Conservation (phyloP, 1,140 invertebrate species). For the Meloidogyne floridensis region DNA sequence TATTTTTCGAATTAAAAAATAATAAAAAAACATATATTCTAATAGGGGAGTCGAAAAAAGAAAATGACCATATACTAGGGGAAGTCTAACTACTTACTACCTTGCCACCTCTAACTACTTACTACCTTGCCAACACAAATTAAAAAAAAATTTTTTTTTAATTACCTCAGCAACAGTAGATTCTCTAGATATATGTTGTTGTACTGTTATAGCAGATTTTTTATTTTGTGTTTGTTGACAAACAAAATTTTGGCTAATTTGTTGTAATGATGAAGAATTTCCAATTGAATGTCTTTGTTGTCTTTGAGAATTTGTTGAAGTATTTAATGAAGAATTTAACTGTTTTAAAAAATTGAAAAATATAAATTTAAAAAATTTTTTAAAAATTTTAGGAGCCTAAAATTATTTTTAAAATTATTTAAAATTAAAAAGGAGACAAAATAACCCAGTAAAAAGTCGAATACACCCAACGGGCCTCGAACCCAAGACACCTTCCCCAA, state of each 20-base stretch:
- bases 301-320: neutral
- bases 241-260: conserved; percentile 30
- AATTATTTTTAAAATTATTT: neutral
- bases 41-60: too few species aligned
- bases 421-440: neutral
- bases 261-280: conserved; percentile 1
- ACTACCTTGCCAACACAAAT: neutral
- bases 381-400: neutral
- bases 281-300: neutral
- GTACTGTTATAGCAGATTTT: neutral
- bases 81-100: too few species aligned
- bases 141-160: neutral
- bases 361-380: neutral
- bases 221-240: neutral
- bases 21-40: too few species aligned
- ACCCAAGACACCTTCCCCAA: neutral
- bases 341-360: neutral
- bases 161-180: conserved; percentile 25
- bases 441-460: neutral
- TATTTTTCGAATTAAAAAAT: too few species aligned
- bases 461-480: neutral
- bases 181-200: conserved; percentile 1
- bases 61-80: too few species aligned
- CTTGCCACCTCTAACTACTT: too few species aligned
- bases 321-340: neutral